Evolutionary conservation across 2,113 vertebrate genomes (phyloP), one percentile per base, ranked within the genome.

Genomic region (Meleagris gallopavo): DNA sequence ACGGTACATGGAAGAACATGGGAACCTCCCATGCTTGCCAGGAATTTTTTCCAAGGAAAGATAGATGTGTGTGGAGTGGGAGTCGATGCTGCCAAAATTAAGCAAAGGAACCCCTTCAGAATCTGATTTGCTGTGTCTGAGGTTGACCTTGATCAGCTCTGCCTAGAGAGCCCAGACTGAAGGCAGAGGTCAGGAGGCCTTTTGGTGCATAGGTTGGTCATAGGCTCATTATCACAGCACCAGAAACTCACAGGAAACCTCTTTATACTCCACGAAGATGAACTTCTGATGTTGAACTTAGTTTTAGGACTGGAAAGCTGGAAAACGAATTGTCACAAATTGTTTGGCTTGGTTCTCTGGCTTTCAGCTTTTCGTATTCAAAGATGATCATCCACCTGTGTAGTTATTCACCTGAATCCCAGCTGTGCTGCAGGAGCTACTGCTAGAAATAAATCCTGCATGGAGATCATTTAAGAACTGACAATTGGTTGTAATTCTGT

Each of bases 281-380:
- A 86, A 52, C 64, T 85, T 93, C 91, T 83, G 70, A 64, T 73
- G 93, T 66, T 21, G 48, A 48, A 46, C 52, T 94, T 75, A 10
- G 14, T 88, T 84, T 65, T 54, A 46, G 90, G 62, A 69, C 62
- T n/a, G n/a, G 20, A 65, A 14, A 27, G 65, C 45, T 90, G 57
- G 41, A 85, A 89, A 76, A 79, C 58, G 64, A 70, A 19, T 7
- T 48, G 54, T 22, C 60, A 38, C 81, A 80, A 82, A 36, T 4
- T 54, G 70, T 64, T 79, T 43, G 60, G 6, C 27, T 72, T 55
- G 2, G 25, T 46, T 77, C 43, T 40, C 45, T 40, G 0, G 0
- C 41, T 69, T 69, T 57, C 25, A 9, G 29, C 46, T 72, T 62
- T 76, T 61, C 45, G 1, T 8, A 3, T 8, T n/a, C 30, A 9